These are phyloP conservation scores for Copsychus sechellarum DNA, from an alignment of 2,113 vertebrate species.

Conservation along the genomic window DNA sequence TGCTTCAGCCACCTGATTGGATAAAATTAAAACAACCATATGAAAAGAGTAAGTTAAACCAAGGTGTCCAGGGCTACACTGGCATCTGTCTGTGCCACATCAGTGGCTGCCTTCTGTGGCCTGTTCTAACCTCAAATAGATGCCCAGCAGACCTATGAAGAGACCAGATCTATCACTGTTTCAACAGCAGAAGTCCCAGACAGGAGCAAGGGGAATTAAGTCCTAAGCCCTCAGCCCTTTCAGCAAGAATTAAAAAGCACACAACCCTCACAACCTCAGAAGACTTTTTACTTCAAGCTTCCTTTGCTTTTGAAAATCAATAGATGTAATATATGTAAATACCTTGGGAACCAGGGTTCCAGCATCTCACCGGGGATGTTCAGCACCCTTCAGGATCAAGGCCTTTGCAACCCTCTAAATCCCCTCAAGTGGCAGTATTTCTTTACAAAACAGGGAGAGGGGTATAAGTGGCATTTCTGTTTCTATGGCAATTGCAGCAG, in stretches of 20 bases:
- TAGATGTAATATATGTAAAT: background rate
- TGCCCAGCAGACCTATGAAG: background rate
- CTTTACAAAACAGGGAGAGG: background rate
- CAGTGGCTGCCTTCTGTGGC: background rate
- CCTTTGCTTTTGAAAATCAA: background rate
- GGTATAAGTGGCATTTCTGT: background rate
- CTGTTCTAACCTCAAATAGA: background rate
- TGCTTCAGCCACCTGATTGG: background rate
- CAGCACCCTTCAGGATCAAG: background rate
- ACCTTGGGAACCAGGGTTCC: background rate
- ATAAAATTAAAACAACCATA: background rate
- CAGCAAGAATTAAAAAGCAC: background rate
- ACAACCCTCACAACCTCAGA: background rate
- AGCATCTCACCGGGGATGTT: background rate
- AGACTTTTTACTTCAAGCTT: background rate
- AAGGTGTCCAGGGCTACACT: background rate
- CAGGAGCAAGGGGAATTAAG: background rate
- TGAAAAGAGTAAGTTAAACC: conserved; percentile 6
- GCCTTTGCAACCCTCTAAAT: background rate
- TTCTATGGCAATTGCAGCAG: background rate
- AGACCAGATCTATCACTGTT: background rate
- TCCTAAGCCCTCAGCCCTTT: background rate
- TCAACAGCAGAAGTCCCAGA: background rate
- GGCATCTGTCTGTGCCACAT: background rate
- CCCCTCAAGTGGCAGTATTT: background rate